Conservation (phyloP, 2,888 invertebrate species). For the Stenchaetothrips biformis region DNA sequence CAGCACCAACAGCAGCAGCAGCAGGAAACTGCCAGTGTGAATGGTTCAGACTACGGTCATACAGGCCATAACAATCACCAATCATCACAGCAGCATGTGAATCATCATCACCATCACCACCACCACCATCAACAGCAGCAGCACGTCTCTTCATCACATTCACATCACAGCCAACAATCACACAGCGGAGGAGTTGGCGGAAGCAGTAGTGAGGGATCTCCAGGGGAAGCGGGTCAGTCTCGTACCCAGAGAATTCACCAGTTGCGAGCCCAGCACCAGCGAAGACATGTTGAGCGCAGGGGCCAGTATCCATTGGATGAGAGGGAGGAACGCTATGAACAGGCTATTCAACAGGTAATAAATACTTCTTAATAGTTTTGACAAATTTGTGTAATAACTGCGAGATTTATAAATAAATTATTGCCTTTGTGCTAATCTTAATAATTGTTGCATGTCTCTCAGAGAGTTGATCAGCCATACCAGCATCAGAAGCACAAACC, state of each 20-base stretch:
- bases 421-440: neutral
- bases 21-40: slow-evolving; percentile 29
- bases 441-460: slow-evolving; percentile 28
- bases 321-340: slow-evolving; percentile 49
- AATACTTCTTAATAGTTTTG: neutral
- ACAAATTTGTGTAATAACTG: neutral
- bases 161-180: slow-evolving; percentile 11
- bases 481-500: slow-evolving; percentile 29
- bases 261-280: slow-evolving; percentile 52
- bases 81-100: slow-evolving; percentile 33
- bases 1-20: slow-evolving; percentile 45
- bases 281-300: slow-evolving; percentile 54
- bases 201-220: slow-evolving; percentile 1
- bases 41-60: slow-evolving; percentile 1
- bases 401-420: neutral
- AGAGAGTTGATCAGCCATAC: slow-evolving; percentile 41
- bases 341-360: slow-evolving; percentile 45
- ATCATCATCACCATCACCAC: slow-evolving; percentile 32
- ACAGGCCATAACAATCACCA: slow-evolving; percentile 7
- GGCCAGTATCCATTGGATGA: slow-evolving; percentile 57
- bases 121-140: slow-evolving; percentile 33
- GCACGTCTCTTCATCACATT: neutral
- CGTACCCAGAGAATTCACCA: slow-evolving; percentile 50
- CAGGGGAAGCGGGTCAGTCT: slow-evolving; percentile 32
- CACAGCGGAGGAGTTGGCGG: slow-evolving; percentile 8